A percentile compares a stretch with the other conserved stretches of the same genome.
These are phyloP conservation scores for Charadrius vociferus DNA, from an alignment of 2,113 vertebrate genomes.

Conservation along the genomic window DNA sequence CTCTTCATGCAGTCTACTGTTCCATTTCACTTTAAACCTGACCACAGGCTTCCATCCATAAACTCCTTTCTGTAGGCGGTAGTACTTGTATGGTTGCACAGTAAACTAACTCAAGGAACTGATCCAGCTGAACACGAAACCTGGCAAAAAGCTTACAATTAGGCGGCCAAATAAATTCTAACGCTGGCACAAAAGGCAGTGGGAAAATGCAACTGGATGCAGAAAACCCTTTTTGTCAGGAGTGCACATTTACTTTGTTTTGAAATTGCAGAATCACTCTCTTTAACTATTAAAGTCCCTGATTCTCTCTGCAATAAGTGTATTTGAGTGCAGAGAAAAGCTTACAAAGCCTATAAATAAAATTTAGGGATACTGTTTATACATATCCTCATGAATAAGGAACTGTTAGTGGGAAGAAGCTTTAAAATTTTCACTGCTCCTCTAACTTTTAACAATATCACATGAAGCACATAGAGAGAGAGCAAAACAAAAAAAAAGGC, in stretches of 20 bases:
- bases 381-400: not conserved
- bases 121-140: not conserved
- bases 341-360: not conserved
- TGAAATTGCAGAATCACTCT: not conserved
- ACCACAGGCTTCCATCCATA: not conserved
- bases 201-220: not conserved
- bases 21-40: not conserved
- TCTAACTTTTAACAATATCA: not conserved
- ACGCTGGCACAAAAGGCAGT: not conserved
- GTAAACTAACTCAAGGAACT: not conserved
- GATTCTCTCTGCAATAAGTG: not conserved
- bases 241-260: not conserved
- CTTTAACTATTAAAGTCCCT: not conserved
- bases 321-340: not conserved
- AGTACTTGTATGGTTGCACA: not conserved
- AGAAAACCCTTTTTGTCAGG: not conserved
- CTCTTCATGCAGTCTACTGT: not conserved
- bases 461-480: not conserved
- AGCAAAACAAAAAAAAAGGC: not conserved
- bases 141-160: conserved; percentile 1
- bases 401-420: not conserved
- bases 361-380: not conserved
- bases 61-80: not conserved
- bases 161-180: conserved; percentile 15
- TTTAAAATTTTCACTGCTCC: not conserved